Percentiles rank a stretch among this genome's conserved stretches.
Evolutionary conservation across 2,888 invertebrate species (phyloP).

Genomic region (Troides oblongomaculatus): DNA sequence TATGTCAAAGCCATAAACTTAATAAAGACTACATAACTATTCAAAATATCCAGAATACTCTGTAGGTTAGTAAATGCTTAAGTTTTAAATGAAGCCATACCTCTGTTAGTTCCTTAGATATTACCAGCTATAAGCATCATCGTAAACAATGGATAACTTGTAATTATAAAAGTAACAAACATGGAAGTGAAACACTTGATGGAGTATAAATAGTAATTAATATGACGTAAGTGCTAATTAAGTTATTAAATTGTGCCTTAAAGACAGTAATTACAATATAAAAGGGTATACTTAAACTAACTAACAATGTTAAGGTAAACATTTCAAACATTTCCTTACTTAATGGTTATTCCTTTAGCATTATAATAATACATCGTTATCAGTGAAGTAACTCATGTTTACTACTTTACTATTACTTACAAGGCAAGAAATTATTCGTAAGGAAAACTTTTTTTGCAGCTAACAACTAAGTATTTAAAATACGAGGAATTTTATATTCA

Average conservation of each 20-base stretch:
- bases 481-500: neutral
- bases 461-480: neutral
- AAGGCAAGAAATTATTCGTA: neutral
- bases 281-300: neutral
- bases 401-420: neutral
- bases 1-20: too few species aligned
- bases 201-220: conserved; percentile 3
- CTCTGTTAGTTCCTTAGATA: neutral
- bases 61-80: neutral
- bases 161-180: conserved; percentile 1
- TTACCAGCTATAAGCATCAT: neutral
- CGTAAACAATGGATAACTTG: neutral
- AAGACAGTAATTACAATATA: neutral
- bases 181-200: conserved; percentile 1
- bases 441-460: neutral
- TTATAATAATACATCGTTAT: neutral
- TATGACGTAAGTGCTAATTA: conserved; percentile 16
- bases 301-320: neutral
- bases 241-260: conserved; percentile 5
- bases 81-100: neutral
- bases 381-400: neutral
- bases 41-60: neutral
- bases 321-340: neutral
- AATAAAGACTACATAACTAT: too few species aligned
- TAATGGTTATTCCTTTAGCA: neutral